Conservation (phyloP, 2,113 vertebrate genomes). For the Proterorhinus semilunaris region DNA sequence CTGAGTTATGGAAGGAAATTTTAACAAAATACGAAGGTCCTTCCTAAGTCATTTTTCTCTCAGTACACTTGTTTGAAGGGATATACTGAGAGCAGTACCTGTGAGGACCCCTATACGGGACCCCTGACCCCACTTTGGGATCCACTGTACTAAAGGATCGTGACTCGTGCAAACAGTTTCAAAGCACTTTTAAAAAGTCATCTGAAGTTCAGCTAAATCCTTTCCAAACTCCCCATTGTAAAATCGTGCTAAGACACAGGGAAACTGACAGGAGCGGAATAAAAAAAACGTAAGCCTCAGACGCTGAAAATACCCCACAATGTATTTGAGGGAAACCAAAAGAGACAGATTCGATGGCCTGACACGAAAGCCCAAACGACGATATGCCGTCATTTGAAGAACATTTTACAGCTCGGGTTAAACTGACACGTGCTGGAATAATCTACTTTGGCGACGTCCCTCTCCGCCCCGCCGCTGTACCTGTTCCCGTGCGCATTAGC, state of each 20-base stretch:
- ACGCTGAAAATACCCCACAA: too few species aligned
- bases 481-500: conserved; percentile 35
- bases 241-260: not conserved
- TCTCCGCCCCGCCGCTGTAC: conserved; percentile 16
- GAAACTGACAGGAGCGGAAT: not conserved
- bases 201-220: conserved; percentile 1
- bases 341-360: not conserved
- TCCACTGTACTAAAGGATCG: not conserved
- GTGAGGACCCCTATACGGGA: too few species aligned
- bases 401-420: not conserved
- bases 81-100: too few species aligned
- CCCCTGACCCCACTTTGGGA: too few species aligned
- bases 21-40: too few species aligned
- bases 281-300: not conserved
- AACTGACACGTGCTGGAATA: not conserved
- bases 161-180: not conserved
- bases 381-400: not conserved
- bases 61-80: too few species aligned
- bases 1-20: too few species aligned
- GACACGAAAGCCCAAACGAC: not conserved
- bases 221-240: not conserved
- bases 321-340: not conserved
- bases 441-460: conserved; percentile 9
- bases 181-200: not conserved
- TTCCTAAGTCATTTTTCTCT: too few species aligned